phyloP scores from a whole-genome alignment of 1,140 invertebrate genomes.

The Heliconius eleuchia region DNA sequence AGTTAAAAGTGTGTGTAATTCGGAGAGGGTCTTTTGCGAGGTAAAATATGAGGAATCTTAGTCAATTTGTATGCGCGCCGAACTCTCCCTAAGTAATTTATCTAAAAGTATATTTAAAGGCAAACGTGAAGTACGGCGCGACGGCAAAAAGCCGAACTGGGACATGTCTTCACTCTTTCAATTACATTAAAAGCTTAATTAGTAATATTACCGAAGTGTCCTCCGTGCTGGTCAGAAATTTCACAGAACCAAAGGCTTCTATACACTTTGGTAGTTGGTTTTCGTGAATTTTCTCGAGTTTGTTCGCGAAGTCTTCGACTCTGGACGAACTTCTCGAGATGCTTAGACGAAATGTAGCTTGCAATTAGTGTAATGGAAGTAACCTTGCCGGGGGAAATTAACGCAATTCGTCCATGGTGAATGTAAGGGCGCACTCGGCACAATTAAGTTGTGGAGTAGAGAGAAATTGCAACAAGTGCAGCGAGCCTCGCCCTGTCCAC shows the following conservation, averaged over 20 bases:
- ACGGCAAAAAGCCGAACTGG: constrained; percentile 46
- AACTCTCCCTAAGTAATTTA: constrained; percentile 72
- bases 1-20: constrained; percentile 70
- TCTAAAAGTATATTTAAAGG: constrained; percentile 74
- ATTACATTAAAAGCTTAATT: constrained; percentile 80
- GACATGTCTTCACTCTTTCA: constrained; percentile 69
- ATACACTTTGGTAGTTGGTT: constrained; percentile 67
- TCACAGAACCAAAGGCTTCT: constrained; percentile 47
- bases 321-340: constrained; percentile 67
- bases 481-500: constrained; percentile 64
- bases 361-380: constrained; percentile 80
- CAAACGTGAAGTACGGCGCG: constrained; percentile 44
- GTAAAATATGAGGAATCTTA: constrained; percentile 71
- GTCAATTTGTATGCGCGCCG: constrained; percentile 71
- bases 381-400: constrained; percentile 72
- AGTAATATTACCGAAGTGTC: constrained; percentile 74
- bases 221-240: constrained; percentile 51
- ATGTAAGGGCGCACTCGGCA: constrained; percentile 71
- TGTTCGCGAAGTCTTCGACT: constrained; percentile 61
- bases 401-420: constrained; percentile 76
- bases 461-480: constrained; percentile 80
- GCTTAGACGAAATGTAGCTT: constrained; percentile 77
- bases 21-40: constrained; percentile 55
- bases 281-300: constrained; percentile 71
- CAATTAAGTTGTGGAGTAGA: constrained; percentile 76